Conservation (phyloP, 2,113 vertebrate species). For the Perca flavescens region DNA sequence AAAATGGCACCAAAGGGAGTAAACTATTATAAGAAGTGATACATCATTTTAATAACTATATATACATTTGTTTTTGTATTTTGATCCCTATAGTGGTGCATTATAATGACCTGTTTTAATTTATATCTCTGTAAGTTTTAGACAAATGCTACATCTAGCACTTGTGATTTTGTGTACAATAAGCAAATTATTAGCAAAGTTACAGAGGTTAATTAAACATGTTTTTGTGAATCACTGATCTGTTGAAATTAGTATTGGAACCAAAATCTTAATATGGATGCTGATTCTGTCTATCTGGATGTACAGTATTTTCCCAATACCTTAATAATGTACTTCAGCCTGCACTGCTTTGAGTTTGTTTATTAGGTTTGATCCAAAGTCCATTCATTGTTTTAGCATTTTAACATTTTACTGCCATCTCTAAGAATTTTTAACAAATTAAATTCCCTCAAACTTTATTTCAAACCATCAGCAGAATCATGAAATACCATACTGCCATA, state of each 20-base stretch:
- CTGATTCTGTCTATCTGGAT: background rate
- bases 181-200: background rate
- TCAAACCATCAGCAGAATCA: slow-evolving; percentile 4
- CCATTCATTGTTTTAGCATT: background rate
- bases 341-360: background rate
- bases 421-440: background rate
- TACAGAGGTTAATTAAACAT: background rate
- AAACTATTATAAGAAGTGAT: slow-evolving; percentile 48
- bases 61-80: background rate
- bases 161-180: background rate
- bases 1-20: slow-evolving; percentile 51
- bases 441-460: background rate
- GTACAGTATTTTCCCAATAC: background rate
- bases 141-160: background rate
- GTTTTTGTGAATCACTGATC: background rate
- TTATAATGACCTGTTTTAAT: background rate
- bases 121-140: background rate
- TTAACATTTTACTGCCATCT: background rate
- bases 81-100: background rate
- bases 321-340: background rate
- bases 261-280: background rate
- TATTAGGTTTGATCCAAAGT: background rate
- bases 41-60: slow-evolving; percentile 29
- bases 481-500: background rate
- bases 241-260: background rate